These are phyloP conservation scores for Oegoconia quadripuncta DNA, from an alignment of 2,888 invertebrate genomes.

Conservation along the genomic window DNA sequence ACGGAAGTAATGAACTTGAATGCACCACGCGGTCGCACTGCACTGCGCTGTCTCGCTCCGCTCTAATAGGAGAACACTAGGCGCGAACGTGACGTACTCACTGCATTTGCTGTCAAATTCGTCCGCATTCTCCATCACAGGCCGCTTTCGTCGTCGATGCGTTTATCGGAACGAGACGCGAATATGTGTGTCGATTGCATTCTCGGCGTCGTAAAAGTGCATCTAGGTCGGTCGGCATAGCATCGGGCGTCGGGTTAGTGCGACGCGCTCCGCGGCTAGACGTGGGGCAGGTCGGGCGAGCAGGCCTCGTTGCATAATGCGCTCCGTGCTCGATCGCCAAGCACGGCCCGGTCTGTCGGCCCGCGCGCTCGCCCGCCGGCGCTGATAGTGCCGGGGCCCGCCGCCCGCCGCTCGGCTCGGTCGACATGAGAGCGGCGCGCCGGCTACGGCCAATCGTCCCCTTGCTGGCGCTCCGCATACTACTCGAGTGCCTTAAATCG, in stretches of 20 bases:
- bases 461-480: conserved; percentile 57
- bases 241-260: conserved; percentile 64
- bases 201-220: conserved; percentile 75
- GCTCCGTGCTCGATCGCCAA: conserved; percentile 49
- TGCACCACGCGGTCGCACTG: conserved; percentile 64
- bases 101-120: conserved; percentile 75
- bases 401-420: conserved; percentile 27
- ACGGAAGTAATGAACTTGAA: conserved; percentile 81
- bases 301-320: conserved; percentile 66
- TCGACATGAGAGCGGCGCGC: conserved; percentile 39
- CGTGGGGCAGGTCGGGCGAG: conserved; percentile 75
- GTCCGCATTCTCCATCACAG: conserved; percentile 76
- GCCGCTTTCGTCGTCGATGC: conserved; percentile 78
- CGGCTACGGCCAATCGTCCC: conserved; percentile 53
- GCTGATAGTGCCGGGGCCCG: conserved; percentile 24
- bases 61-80: conserved; percentile 52
- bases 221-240: conserved; percentile 75
- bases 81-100: conserved; percentile 72
- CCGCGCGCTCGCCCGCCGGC: conserved; percentile 25
- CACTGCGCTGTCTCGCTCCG: conserved; percentile 62
- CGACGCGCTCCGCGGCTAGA: conserved; percentile 62
- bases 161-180: conserved; percentile 79
- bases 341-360: conserved; percentile 47
- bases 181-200: conserved; percentile 78
- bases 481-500: conserved; percentile 65